phyloP scores from a whole-genome alignment of 2,113 vertebrate species.

The Plecturocebus donacophilus region DNA sequence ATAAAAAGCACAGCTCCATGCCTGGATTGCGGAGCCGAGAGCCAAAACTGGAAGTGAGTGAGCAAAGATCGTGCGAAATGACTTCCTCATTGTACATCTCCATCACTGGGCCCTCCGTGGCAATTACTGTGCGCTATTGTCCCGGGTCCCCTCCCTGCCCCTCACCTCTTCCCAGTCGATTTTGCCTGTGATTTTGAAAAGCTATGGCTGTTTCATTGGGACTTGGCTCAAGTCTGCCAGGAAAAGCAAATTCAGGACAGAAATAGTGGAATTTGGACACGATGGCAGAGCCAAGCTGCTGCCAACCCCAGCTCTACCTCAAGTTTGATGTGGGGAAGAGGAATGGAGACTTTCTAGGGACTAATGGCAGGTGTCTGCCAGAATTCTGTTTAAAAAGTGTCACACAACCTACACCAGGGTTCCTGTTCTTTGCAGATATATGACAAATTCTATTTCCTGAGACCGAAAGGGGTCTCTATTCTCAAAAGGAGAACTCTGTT shows the following conservation, averaged over 20 bases:
- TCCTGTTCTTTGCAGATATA: background rate
- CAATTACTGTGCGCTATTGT: background rate
- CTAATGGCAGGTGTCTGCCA: background rate
- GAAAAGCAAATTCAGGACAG: conserved; percentile 67
- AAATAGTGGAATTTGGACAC: conserved; percentile 44
- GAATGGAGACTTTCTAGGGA: conserved; percentile 44
- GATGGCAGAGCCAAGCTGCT: conserved; percentile 31
- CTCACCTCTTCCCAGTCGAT: conserved; percentile 13
- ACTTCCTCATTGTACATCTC: conserved; percentile 27
- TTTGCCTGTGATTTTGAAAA: conserved; percentile 60
- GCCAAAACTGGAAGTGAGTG: conserved; percentile 38
- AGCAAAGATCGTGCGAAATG: conserved; percentile 39
- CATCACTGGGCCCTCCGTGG: background rate
- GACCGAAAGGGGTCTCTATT: background rate
- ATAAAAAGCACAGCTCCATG: conserved; percentile 47
- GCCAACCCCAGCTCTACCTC: conserved; percentile 52
- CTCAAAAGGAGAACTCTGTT: background rate
- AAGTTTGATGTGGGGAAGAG: background rate
- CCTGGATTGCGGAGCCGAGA: background rate
- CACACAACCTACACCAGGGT: background rate
- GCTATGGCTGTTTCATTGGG: conserved; percentile 58
- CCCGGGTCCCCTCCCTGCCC: background rate
- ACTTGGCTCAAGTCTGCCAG: conserved; percentile 56
- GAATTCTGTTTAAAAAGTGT: conserved; percentile 12
- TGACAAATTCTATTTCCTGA: background rate